Evolutionary conservation across 2,797 vertebrate species (phyloP), one percentile per base, ranked within the genome.

Genomic region (Macroramphosus scolopax): DNA sequence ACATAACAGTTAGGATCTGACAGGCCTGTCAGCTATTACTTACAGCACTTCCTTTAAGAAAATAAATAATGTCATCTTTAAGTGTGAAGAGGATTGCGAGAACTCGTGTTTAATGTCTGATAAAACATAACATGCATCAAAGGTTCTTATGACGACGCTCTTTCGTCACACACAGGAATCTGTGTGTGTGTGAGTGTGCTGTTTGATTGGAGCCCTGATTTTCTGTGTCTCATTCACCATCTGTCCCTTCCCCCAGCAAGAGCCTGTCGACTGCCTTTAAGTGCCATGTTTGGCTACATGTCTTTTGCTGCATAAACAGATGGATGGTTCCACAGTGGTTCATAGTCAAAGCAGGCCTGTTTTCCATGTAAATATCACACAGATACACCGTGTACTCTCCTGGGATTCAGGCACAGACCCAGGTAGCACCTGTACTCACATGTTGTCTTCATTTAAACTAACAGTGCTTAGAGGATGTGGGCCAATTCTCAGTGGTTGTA

Each of bases 321-420:
- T n/a, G n/a, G n/a, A n/a, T n/a, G n/a, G n/a, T n/a, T n/a, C n/a
- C n/a, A n/a, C n/a, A n/a, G n/a, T n/a, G n/a, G n/a, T n/a, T n/a
- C n/a, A n/a, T n/a, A n/a, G n/a, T n/a, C 55, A 35, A 50, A 36
- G 9, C 33, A 40, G 47, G 18, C 40, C 50, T 40, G 44, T 51
- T 60, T 37, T 61, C 20, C 17, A 31, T 61, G 29, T 58, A 75
- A 74, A 69, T 58, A 49, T 29, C n/a, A 11, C 14, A 10, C 14
- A 4, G 38, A n/a, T n/a, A n/a, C n/a, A n/a, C n/a, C n/a, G n/a
- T n/a, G n/a, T n/a, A n/a, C n/a, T n/a, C n/a, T n/a, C n/a, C n/a
- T n/a, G n/a, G n/a, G n/a, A n/a, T 34, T 39, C 10, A 29, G 35
- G 47, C 41, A 9, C 1, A 0, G 3, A 9, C 22, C 38, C 15